Evolutionary conservation across 2,797 vertebrate species (phyloP).

Genomic region (Rhadinocentrus ornatus): DNA sequence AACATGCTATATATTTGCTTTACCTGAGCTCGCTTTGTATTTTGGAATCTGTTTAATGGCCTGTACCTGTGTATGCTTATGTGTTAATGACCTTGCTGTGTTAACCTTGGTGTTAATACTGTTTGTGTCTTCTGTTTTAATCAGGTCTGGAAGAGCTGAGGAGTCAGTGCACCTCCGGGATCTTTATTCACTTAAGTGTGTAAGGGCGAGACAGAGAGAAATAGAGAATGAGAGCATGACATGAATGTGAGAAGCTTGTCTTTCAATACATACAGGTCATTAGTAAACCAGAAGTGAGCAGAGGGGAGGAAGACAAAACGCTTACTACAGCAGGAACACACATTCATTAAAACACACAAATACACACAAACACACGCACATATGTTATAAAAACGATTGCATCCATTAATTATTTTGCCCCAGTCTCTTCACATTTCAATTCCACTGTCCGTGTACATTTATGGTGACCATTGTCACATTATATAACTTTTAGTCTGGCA

Average conservation of each 20-base stretch:
- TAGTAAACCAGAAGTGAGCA: slow-evolving; percentile 60
- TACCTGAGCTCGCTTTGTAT: neutral
- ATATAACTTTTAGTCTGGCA: neutral
- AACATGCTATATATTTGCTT: too few species aligned
- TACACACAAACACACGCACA: neutral
- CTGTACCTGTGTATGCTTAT: slow-evolving; percentile 13
- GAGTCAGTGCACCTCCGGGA: slow-evolving; percentile 54
- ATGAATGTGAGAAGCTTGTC: slow-evolving; percentile 50
- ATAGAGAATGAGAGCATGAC: slow-evolving; percentile 29
- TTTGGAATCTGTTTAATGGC: slow-evolving; percentile 13
- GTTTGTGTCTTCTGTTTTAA: slow-evolving; percentile 70
- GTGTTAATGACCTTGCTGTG: slow-evolving; percentile 58
- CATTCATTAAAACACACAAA: slow-evolving; percentile 15
- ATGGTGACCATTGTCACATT: neutral
- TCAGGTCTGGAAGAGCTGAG: slow-evolving; percentile 60
- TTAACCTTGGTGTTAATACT: slow-evolving; percentile 63
- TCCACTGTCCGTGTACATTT: neutral
- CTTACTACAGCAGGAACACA: slow-evolving; percentile 45
- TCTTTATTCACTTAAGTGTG: slow-evolving; percentile 36
- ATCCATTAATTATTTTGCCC: neutral
- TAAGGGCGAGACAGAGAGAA: slow-evolving; percentile 8
- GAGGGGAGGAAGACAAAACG: slow-evolving; percentile 54
- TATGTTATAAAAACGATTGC: neutral
- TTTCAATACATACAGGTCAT: slow-evolving; percentile 65
- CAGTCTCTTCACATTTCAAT: neutral